These are phyloP conservation scores for Bettongia penicillata DNA, from an alignment of 2,113 vertebrate species.

Conservation along the genomic window DNA sequence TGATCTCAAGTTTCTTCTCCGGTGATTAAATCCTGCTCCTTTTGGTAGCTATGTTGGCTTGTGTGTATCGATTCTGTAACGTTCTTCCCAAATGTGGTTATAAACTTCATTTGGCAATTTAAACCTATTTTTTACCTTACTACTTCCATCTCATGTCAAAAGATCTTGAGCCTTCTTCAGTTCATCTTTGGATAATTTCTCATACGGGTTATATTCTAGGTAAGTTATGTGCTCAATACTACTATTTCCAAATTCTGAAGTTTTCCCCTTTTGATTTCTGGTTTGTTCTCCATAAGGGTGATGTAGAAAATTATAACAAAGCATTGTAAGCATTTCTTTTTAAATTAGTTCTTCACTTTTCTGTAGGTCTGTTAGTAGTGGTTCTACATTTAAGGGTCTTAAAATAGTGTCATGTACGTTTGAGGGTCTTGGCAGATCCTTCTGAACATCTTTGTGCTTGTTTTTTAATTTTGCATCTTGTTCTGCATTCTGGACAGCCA, in stretches of 20 bases:
- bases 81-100: constrained; percentile 80
- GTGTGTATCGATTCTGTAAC: constrained; percentile 97
- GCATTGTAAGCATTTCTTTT: constrained; percentile 98
- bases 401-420: constrained; percentile 98
- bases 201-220: constrained; percentile 91
- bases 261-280: constrained; percentile 88
- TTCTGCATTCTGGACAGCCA: constrained; percentile 92
- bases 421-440: constrained; percentile 92
- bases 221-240: constrained; percentile 92
- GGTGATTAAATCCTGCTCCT: constrained; percentile 97
- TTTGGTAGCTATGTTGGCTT: constrained; percentile 97
- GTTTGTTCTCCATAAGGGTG: constrained; percentile 87
- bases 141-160: constrained; percentile 93
- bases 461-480: constrained; percentile 95
- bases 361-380: constrained; percentile 93
- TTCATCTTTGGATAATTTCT: constrained; percentile 92
- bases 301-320: constrained; percentile 95
- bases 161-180: constrained; percentile 92
- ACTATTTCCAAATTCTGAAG: constrained; percentile 89
- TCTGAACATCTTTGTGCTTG: constrained; percentile 71
- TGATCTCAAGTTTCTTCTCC: constrained; percentile 97
- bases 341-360: constrained; percentile 97
- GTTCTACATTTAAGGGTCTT: constrained; percentile 93
- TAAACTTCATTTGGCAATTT: constrained; percentile 97
- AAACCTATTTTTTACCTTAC: constrained; percentile 96